Conservation (phyloP, 2,113 vertebrate species). For the Otocyon megalotis region DNA sequence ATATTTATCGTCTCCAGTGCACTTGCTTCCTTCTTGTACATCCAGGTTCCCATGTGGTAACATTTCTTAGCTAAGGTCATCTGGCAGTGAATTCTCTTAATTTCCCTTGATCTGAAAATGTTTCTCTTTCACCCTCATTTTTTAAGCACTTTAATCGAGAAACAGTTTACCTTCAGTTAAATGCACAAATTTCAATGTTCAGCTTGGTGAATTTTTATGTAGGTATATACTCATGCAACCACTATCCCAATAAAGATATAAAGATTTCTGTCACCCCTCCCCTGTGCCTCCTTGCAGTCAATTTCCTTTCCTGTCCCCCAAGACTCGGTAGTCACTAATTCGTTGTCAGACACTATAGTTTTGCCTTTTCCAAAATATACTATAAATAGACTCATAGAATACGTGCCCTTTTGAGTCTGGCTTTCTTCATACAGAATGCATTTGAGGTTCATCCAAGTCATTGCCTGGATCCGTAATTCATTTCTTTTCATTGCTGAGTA, state of each 20-base stretch:
- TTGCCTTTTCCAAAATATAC: background rate
- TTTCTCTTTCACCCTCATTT: background rate
- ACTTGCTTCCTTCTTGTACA: background rate
- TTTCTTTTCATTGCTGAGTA: background rate
- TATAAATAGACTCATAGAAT: background rate
- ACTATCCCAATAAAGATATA: background rate
- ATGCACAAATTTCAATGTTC: background rate
- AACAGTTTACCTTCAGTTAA: background rate
- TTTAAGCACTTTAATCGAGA: background rate
- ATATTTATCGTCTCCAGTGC: background rate
- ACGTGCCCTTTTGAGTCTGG: background rate
- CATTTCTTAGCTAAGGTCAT: background rate
- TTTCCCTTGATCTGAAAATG: conserved; percentile 1
- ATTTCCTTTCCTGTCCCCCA: background rate
- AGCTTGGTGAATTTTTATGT: background rate
- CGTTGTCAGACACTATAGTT: background rate
- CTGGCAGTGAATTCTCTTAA: background rate
- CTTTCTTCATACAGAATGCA: background rate
- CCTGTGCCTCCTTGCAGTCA: background rate
- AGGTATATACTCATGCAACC: background rate
- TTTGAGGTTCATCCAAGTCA: background rate
- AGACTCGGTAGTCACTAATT: background rate
- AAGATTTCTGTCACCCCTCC: background rate
- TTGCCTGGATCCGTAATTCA: background rate
- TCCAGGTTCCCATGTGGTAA: background rate